A percentile compares a stretch with the other conserved stretches of the same genome.
Conservation (phyloP, 2,888 invertebrate genomes). For the Agonopterix heracliana region DNA sequence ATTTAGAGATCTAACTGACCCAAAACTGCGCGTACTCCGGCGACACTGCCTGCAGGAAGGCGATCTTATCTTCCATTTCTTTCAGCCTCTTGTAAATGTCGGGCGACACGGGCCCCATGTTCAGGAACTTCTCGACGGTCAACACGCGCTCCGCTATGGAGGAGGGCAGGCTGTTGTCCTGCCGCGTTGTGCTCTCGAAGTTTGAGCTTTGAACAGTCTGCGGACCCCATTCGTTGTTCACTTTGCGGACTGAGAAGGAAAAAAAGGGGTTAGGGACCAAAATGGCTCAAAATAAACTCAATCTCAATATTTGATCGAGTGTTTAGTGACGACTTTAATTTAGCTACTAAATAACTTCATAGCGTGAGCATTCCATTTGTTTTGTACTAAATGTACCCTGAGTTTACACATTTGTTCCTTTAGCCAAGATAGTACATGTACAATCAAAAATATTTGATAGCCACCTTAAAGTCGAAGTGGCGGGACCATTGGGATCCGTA, state of each 20-base stretch:
- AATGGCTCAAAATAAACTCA: too few species aligned
- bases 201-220: constrained; percentile 54
- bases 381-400: too few species aligned
- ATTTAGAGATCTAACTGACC: constrained; percentile 35
- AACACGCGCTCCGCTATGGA: constrained; percentile 82
- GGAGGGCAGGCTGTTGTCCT: constrained; percentile 43
- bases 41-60: constrained; percentile 83
- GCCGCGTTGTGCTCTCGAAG: constrained; percentile 19
- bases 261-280: neutral
- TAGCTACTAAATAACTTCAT: too few species aligned
- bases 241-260: constrained; percentile 77
- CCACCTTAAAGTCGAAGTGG: too few species aligned
- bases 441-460: too few species aligned
- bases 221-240: constrained; percentile 82
- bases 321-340: too few species aligned
- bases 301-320: too few species aligned
- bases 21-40: constrained; percentile 86
- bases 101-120: constrained; percentile 72
- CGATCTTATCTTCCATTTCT: constrained; percentile 83
- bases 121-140: constrained; percentile 79
- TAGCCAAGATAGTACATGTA: too few species aligned
- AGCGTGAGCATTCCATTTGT: too few species aligned
- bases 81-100: constrained; percentile 83
- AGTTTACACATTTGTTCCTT: too few species aligned
- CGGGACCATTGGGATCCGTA: too few species aligned